A percentile compares a stretch with the other conserved stretches of the same genome.
These are phyloP conservation scores for Oryzias celebensis DNA, from an alignment of 2,113 vertebrate genomes.

Conservation along the genomic window DNA sequence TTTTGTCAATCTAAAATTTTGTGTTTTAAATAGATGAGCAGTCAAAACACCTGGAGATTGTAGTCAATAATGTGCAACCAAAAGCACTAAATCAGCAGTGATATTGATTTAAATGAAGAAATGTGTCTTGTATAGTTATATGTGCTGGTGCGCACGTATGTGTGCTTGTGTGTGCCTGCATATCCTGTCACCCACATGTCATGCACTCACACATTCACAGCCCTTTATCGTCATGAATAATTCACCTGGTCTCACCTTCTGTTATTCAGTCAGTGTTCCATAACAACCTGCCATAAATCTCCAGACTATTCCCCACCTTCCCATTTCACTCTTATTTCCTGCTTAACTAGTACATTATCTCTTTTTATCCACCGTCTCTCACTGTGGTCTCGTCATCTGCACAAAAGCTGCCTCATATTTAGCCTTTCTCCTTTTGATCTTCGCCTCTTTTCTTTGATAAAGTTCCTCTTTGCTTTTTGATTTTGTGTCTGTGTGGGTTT, in stretches of 20 bases:
- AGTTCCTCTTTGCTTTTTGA: not conserved
- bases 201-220: conserved; percentile 22
- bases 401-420: conserved; percentile 43
- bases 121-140: no score
- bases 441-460: conserved; percentile 11
- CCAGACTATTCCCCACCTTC: conserved; percentile 49
- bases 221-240: conserved; percentile 63
- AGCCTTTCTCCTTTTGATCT: conserved; percentile 16
- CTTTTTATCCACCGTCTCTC: conserved; percentile 23
- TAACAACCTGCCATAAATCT: conserved; percentile 76
- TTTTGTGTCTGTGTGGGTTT: conserved; percentile 38
- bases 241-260: conserved; percentile 70
- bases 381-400: conserved; percentile 38
- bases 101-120: no score
- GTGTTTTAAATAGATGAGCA: no score
- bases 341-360: conserved; percentile 12
- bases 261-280: conserved; percentile 71
- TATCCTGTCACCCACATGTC: conserved; percentile 27
- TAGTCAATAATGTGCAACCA: no score
- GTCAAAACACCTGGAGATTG: no score
- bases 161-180: conserved; percentile 35
- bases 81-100: no score
- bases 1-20: no score
- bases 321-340: conserved; percentile 31
- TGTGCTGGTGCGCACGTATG: not conserved